phyloP scores from a whole-genome alignment of 2,113 vertebrate genomes.

The Tychaedon coryphoeus region DNA sequence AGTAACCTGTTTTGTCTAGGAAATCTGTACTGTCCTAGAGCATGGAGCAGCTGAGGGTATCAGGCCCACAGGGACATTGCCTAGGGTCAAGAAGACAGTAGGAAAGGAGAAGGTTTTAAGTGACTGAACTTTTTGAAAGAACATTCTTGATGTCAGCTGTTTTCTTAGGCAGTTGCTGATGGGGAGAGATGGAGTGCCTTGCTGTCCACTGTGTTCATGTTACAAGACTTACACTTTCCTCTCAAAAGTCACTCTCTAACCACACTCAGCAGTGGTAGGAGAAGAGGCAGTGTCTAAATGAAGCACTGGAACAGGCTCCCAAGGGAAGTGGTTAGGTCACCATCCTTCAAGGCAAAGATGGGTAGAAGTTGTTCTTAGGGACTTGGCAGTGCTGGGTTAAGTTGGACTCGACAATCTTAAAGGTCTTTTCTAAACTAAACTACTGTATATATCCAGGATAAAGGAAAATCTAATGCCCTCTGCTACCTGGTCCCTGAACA shows the following conservation, averaged over 20 bases:
- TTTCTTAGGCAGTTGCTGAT: neutral
- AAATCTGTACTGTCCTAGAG: neutral
- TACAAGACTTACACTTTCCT: neutral
- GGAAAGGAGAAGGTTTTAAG: neutral
- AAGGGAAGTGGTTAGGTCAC: neutral
- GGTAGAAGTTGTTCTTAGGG: fast-evolving
- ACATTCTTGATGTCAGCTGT: neutral
- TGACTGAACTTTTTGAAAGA: neutral
- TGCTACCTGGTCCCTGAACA: neutral
- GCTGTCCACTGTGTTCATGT: neutral
- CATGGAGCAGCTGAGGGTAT: neutral
- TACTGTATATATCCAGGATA: neutral
- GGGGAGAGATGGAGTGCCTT: neutral
- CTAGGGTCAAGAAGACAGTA: neutral
- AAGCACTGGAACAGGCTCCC: neutral
- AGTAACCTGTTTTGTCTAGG: neutral
- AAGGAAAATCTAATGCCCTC: neutral
- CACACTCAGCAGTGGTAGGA: neutral
- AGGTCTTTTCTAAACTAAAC: neutral
- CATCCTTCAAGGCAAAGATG: neutral
- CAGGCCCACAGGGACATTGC: neutral
- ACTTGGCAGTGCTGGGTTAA: neutral
- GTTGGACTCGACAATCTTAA: neutral
- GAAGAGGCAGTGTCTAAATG: neutral
- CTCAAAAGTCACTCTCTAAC: neutral